Conservation (phyloP, 2,888 invertebrate genomes). For the Aphodius sticticus region DNA sequence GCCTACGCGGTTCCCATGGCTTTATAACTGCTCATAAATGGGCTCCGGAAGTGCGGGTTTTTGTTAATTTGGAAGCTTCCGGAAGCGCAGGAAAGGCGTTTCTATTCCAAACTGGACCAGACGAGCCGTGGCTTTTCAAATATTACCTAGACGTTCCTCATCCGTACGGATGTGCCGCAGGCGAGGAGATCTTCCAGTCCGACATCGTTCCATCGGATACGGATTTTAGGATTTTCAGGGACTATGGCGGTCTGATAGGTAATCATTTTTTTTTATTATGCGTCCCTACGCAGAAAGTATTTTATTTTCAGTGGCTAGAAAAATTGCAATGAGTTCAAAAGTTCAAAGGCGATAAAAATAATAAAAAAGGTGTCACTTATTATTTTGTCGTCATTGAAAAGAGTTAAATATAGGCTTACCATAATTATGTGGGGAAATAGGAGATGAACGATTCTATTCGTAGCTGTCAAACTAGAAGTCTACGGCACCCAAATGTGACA, state of each 20-base stretch:
- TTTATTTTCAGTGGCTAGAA: too few species aligned
- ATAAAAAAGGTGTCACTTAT: too few species aligned
- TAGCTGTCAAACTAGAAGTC: too few species aligned
- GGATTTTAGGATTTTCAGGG: constrained; percentile 80
- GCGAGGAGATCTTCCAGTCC: constrained; percentile 72
- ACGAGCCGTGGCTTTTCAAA: constrained; percentile 72
- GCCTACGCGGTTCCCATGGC: constrained; percentile 69
- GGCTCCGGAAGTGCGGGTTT: constrained; percentile 78
- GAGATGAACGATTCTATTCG: too few species aligned
- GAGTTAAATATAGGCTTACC: too few species aligned
- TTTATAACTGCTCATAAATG: constrained; percentile 73
- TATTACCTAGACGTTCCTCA: constrained; percentile 63
- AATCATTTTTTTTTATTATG: not conserved
- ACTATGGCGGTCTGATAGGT: constrained; percentile 71
- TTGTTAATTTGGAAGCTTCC: constrained; percentile 91
- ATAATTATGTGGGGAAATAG: too few species aligned
- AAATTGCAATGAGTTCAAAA: too few species aligned
- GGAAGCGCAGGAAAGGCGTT: constrained; percentile 92
- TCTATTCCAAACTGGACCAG: constrained; percentile 87
- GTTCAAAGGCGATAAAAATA: too few species aligned
- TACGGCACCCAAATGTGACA: too few species aligned
- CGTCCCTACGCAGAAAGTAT: too few species aligned
- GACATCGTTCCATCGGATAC: constrained; percentile 80
- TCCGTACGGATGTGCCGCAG: constrained; percentile 66
- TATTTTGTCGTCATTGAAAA: too few species aligned